phyloP scores from a whole-genome alignment of 2,113 vertebrate genomes.

The Edolisoma coerulescens region DNA sequence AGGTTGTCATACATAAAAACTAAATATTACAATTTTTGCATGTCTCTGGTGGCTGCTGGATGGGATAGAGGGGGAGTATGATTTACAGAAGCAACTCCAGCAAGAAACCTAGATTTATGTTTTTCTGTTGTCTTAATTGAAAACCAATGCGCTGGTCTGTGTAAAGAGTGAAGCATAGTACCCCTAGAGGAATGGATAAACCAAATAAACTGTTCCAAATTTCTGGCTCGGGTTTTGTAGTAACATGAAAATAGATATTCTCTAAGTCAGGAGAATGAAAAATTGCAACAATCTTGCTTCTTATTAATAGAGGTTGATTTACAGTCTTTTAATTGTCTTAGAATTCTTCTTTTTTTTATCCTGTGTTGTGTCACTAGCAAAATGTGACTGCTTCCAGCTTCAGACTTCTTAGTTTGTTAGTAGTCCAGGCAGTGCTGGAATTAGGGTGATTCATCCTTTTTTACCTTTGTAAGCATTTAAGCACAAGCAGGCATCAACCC shows the following conservation, averaged over 20 bases:
- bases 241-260: slow-evolving; percentile 2
- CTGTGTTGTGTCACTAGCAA: background rate
- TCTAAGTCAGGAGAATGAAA: background rate
- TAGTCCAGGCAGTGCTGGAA: background rate
- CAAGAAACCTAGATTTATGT: background rate
- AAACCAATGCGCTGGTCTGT: background rate
- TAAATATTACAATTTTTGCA: background rate
- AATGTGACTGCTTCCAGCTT: background rate
- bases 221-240: background rate
- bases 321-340: background rate
- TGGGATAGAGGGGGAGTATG: background rate
- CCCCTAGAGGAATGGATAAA: background rate
- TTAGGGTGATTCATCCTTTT: background rate
- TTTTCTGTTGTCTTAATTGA: slow-evolving; percentile 8
- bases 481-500: background rate
- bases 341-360: background rate
- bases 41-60: background rate
- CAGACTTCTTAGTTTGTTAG: background rate
- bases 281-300: background rate
- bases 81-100: background rate
- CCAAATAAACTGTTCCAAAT: background rate
- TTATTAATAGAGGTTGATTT: background rate
- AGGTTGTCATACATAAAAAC: background rate
- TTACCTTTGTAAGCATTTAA: background rate
- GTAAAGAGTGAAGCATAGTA: background rate